Percentiles rank a stretch among this genome's conserved stretches.
These are phyloP conservation scores for Premnoplex brunnescens DNA, from an alignment of 2,797 vertebrate genomes.

Conservation along the genomic window DNA sequence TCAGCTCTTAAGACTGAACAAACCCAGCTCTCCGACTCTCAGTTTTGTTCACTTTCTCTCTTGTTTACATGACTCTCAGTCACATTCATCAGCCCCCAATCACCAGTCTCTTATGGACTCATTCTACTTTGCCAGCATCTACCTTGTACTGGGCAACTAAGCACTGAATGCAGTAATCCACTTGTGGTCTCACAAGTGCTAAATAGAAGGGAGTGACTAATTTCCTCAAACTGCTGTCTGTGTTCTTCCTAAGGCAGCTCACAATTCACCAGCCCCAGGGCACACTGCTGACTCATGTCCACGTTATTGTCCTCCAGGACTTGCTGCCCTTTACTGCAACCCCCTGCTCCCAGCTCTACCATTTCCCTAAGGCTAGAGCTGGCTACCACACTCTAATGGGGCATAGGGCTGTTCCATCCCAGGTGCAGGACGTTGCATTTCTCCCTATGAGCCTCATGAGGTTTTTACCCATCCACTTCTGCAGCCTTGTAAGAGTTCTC, in stretches of 20 bases:
- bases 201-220: background rate
- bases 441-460: background rate
- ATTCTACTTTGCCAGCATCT: background rate
- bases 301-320: background rate
- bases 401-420: background rate
- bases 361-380: background rate
- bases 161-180: background rate
- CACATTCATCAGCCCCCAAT: rapidly evolving
- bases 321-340: background rate
- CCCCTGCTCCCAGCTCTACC: background rate
- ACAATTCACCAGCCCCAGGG: background rate
- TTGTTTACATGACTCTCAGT: background rate
- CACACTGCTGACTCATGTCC: background rate
- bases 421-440: background rate
- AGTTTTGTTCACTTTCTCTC: background rate
- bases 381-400: background rate
- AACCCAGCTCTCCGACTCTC: background rate
- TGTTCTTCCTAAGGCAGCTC: background rate
- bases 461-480: background rate
- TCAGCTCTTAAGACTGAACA: background rate
- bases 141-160: background rate
- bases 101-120: background rate
- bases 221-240: background rate
- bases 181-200: background rate
- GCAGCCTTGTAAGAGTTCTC: background rate